Base-by-base conservation (phyloP, 2,888 invertebrate species). In the Caenorhabditis sp. region DNA sequence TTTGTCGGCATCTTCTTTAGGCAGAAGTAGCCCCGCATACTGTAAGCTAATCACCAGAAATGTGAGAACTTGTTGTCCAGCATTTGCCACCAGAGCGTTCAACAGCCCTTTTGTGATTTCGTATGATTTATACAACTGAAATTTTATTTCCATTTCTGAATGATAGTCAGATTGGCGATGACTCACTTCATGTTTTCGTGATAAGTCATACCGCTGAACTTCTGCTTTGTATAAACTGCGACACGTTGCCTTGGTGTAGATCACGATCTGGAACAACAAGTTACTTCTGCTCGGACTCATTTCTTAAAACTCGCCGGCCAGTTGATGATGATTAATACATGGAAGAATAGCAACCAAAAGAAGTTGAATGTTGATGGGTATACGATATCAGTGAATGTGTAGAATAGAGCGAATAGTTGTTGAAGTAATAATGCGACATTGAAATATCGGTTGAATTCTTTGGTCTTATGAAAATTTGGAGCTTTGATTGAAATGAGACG, bases 81-180 rank as follows among this genome's bases (percentile, higher is more conserved):
- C 72, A 35, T 59, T 72, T 5, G 31, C 44, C 4, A 72, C 31
- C 6, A 72, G 22, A 2, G 63, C 73, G 8, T 38, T 26, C 14
- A 73, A 6, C 8, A 73, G 38, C 12, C 73, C 47, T 38, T 63
- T 73, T 12, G 73, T 73, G 12, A 63, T 61, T 51, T 73, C 73
- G 24, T 73, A 73, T n/a, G 61, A 61, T 14, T 73, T 73, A 51
- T 51, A 73, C 2, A 73, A 51, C 61, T 73, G 44, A 44, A 70
- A 69, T 12, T 38, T 38, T 38, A 7, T 31, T 31, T 31, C 31
- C 12, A 38, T 10, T 10, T 38, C 38, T n/a, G n/a, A n/a, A n/a
- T n/a, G n/a, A n/a, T n/a, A n/a, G n/a, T n/a, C n/a, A n/a, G 38
- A 38, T 38, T 38, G n/a, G n/a, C n/a, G n/a, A 38, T 38, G 38